Evolutionary conservation across 2,113 vertebrate species (phyloP).

Genomic region (Odontesthes bonariensis): DNA sequence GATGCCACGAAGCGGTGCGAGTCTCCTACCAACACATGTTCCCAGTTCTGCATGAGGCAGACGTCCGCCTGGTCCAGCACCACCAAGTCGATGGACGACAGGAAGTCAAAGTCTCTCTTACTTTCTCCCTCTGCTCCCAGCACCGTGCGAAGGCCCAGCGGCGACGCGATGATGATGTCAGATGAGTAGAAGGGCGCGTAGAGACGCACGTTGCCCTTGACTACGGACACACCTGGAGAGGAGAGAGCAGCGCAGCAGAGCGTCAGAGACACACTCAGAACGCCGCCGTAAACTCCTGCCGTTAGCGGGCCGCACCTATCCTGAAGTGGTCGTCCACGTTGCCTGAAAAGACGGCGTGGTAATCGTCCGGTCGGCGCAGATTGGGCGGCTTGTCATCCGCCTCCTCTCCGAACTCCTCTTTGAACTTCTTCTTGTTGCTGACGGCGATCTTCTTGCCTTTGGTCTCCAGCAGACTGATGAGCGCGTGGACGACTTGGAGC

Average conservation of each 20-base stretch:
- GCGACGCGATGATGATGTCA: constrained; percentile 95
- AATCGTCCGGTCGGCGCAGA: constrained; percentile 93
- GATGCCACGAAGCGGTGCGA: not conserved
- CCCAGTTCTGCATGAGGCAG: constrained; percentile 99
- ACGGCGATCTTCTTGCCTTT: constrained; percentile 90
- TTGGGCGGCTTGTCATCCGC: constrained; percentile 86
- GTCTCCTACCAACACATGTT: constrained; percentile 91
- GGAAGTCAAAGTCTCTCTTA: constrained; percentile 94
- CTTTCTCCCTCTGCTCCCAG: constrained; percentile 92
- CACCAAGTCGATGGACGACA: constrained; percentile 95
- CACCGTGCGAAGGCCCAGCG: constrained; percentile 93
- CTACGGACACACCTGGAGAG: constrained; percentile 87
- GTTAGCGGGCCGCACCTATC: constrained; percentile 84
- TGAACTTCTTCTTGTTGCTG: constrained; percentile 96
- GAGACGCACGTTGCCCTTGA: constrained; percentile 91
- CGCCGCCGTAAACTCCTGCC: not conserved
- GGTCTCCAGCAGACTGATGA: constrained; percentile 90
- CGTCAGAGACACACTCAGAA: accelerated
- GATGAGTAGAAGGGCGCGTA: constrained; percentile 97
- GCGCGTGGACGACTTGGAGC: constrained; percentile 87
- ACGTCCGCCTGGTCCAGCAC: constrained; percentile 95
- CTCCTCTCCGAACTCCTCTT: constrained; percentile 90
- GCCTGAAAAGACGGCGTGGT: constrained; percentile 90
- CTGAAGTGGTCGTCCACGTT: constrained; percentile 98
- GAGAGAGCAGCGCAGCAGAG: not conserved